Evolutionary conservation across 2,113 vertebrate species (phyloP).

Genomic region (Lamprologus lemairii): DNA sequence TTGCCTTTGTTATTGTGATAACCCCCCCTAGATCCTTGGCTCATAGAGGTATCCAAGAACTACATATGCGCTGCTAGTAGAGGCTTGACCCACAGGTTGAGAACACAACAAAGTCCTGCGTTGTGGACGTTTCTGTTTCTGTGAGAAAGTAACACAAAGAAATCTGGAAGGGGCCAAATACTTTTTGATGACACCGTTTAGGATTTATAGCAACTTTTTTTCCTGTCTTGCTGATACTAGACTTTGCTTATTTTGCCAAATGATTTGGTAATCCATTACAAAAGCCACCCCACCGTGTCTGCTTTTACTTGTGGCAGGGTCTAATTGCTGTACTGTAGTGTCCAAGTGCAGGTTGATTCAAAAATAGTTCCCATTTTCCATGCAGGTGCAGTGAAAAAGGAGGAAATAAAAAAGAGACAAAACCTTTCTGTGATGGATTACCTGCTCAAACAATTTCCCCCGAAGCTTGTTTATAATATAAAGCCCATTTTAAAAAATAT

Average conservation of each 20-base stretch:
- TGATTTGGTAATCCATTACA: background rate
- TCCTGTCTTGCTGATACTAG: background rate
- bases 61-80: background rate
- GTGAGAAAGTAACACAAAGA: background rate
- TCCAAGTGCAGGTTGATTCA: background rate
- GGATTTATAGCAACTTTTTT: background rate
- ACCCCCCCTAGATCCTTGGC: background rate
- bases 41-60: background rate
- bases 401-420: background rate
- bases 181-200: background rate
- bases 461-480: background rate
- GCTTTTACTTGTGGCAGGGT: background rate
- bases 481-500: background rate
- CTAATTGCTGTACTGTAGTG: background rate
- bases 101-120: background rate
- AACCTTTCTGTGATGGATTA: background rate
- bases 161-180: background rate
- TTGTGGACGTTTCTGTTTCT: background rate
- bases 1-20: background rate
- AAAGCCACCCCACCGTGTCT: background rate
- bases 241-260: background rate
- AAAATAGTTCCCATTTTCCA: background rate
- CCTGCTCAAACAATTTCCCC: background rate
- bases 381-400: background rate
- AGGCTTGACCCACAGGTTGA: background rate